A percentile compares a stretch with the other conserved stretches of the same genome.
These are phyloP conservation scores for Maccullochella peelii DNA, from an alignment of 2,113 vertebrate genomes.

Conservation along the genomic window DNA sequence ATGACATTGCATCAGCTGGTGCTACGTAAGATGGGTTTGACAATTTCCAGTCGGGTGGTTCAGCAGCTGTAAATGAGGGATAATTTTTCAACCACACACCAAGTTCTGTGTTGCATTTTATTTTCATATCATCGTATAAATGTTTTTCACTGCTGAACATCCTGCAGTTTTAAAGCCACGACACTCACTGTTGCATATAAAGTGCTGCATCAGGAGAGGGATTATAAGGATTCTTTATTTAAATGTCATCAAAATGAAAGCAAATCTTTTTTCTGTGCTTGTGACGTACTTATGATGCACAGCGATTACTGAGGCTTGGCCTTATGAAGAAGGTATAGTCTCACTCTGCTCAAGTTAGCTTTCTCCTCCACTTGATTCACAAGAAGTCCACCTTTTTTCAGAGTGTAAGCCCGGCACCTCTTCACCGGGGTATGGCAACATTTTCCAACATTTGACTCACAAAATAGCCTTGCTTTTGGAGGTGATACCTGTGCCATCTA, in stretches of 20 bases:
- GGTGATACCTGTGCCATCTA: constrained; percentile 28
- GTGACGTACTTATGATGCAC: not conserved
- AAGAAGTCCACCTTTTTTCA: constrained; percentile 23
- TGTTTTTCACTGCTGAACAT: constrained; percentile 30
- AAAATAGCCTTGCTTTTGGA: constrained; percentile 48
- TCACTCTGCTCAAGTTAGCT: constrained; percentile 17
- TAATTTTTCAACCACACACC: constrained; percentile 25
- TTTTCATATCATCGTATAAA: not conserved
- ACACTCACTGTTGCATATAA: not conserved
- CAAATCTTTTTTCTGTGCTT: not conserved
- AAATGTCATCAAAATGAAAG: constrained; percentile 18
- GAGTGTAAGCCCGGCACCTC: constrained; percentile 47
- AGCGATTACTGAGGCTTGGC: not conserved
- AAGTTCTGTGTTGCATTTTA: constrained; percentile 16
- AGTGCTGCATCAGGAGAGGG: not conserved
- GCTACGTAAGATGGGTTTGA: constrained; percentile 27
- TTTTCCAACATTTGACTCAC: constrained; percentile 62
- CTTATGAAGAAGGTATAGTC: not conserved
- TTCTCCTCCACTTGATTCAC: constrained; percentile 40
- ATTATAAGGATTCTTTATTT: constrained; percentile 16
- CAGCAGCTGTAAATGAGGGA: constrained; percentile 19
- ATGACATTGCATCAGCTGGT: constrained; percentile 26
- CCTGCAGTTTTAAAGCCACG: not conserved
- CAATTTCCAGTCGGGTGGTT: constrained; percentile 38
- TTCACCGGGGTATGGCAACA: constrained; percentile 38